phyloP scores from a whole-genome alignment of 2,888 invertebrate genomes.

The Eledona agricola region DNA sequence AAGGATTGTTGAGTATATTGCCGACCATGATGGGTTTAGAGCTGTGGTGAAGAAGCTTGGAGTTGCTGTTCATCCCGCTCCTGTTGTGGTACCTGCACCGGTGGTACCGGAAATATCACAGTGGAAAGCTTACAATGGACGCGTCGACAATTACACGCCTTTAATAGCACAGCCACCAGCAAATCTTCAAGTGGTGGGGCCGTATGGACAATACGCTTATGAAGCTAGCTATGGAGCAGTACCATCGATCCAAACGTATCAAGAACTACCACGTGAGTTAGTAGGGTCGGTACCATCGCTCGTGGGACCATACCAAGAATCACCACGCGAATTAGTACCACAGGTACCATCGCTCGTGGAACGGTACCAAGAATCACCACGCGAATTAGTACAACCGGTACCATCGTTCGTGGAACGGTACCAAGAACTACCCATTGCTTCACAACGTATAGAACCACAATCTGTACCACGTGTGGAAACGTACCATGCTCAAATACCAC shows the following conservation, averaged over 20 bases:
- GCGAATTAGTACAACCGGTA: too few species aligned
- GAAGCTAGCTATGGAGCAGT: not conserved
- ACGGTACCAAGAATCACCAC: too few species aligned
- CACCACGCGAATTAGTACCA: too few species aligned
- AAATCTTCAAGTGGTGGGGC: too few species aligned
- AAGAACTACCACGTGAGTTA: not conserved
- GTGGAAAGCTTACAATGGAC: slow-evolving; percentile 48
- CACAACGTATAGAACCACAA: too few species aligned
- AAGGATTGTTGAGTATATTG: slow-evolving; percentile 58
- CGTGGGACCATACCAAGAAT: too few species aligned
- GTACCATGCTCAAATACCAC: too few species aligned
- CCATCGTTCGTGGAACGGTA: too few species aligned
- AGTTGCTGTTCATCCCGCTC: slow-evolving; percentile 43
- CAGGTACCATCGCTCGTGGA: too few species aligned
- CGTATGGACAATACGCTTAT: too few species aligned
- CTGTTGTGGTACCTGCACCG: slow-evolving; percentile 3
- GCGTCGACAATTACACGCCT: slow-evolving; percentile 43
- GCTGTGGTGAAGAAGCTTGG: slow-evolving; percentile 58
- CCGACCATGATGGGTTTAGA: slow-evolving; percentile 56
- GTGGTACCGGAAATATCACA: slow-evolving; percentile 21
- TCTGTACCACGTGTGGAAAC: too few species aligned
- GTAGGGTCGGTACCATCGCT: not conserved
- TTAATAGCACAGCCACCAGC: not conserved
- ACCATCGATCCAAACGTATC: not conserved
- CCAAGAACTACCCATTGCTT: too few species aligned